Evolutionary conservation across 2,113 vertebrate species (phyloP), one percentile per base, ranked within the genome.

Genomic region (Toxostoma redivivum): DNA sequence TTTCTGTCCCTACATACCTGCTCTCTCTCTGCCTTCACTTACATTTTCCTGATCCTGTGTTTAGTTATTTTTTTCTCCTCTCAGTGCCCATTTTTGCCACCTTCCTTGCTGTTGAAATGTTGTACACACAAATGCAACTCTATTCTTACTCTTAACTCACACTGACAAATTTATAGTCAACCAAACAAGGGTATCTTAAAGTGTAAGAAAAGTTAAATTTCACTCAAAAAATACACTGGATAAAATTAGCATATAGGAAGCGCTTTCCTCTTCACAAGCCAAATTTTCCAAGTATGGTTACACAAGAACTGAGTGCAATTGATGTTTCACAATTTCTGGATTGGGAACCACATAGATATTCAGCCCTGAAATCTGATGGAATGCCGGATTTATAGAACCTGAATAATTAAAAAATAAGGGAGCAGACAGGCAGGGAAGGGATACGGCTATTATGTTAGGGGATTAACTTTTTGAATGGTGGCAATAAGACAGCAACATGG

Each of bases 291-390:
- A 24, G 25, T 58, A 51, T 21, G 8, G 35, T 66, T 76, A 67
- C 31, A 31, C 0, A 71, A n/a, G 31, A 87, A 87, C 24, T 2
- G 4, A 58, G 24, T 23, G 61, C 7, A 73, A 20, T 0, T 50
- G 45, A 82, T 4, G 15, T 42, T 86, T 50, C 51, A 47, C 12
- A 30, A 11, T 54, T 73, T 62, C 45, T 54, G 35, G 23, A n/a
- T 7, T 40, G 54, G 44, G 79, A 94, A 64, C 12, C 42, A 73
- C 16, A 24, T 5, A 67, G 56, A 67, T n/a, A 44, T 74, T 53
- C 7, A 14, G 31, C n/a, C 54, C 23, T 57, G 16, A 88, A 81
- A 88, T 61, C 3, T 57, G 38, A 54, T 5, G 3, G 15, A 81
- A 91, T 67, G 12, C 6, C 74, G 40, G 42, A 87, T 64, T 92